Conservation (phyloP, 2,888 invertebrate genomes). For the Scaptomyza caliginosa region DNA sequence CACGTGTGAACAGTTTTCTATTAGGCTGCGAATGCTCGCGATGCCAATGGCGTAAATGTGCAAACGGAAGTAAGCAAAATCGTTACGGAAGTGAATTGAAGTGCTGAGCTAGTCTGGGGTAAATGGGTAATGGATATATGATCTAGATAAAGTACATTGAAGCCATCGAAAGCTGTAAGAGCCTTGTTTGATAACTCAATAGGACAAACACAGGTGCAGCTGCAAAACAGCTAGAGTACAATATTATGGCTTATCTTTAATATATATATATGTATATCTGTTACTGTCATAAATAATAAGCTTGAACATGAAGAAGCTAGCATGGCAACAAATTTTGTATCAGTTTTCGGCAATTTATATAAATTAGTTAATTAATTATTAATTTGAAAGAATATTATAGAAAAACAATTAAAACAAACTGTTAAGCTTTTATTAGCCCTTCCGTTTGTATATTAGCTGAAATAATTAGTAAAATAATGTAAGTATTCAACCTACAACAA, state of each 20-base stretch:
- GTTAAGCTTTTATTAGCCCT: not conserved
- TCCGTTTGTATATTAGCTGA: not conserved
- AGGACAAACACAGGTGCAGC: no score
- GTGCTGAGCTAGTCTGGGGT: constrained; percentile 21
- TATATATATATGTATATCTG: no score
- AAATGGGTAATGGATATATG: constrained; percentile 36
- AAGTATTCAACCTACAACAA: constrained; percentile 8
- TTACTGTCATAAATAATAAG: no score
- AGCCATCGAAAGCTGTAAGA: not conserved
- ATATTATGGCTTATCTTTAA: no score
- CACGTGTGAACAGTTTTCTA: constrained; percentile 71
- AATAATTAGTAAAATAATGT: not conserved
- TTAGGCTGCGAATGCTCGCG: constrained; percentile 43
- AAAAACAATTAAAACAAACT: not conserved
- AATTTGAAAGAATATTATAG: not conserved
- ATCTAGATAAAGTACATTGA: constrained; percentile 8
- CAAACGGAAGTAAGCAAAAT: constrained; percentile 51
- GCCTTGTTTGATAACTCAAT: constrained; percentile 38
- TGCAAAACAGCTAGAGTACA: not conserved
- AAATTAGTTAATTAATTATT: not conserved
- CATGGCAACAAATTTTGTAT: no score
- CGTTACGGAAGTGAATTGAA: constrained; percentile 56
- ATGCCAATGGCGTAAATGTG: constrained; percentile 54
- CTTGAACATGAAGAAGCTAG: no score
- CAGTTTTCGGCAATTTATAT: not conserved